These are phyloP conservation scores for Thunnus maccoyii DNA, from an alignment of 2,113 vertebrate species.

Conservation along the genomic window DNA sequence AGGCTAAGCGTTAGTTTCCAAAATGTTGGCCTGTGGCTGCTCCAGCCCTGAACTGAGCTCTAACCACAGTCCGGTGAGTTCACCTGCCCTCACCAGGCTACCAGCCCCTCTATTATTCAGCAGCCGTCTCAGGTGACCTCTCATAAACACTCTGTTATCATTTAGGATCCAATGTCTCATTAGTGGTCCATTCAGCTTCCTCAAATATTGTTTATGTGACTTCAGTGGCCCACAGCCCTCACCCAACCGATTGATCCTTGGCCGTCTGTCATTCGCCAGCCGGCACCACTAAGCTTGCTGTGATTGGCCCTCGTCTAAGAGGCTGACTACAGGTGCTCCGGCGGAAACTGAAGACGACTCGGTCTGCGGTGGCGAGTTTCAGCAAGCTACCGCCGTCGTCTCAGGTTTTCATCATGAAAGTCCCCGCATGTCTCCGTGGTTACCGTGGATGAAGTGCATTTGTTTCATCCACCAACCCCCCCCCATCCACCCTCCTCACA, in stretches of 20 bases:
- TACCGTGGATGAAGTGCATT: constrained; percentile 34
- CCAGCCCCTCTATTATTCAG: constrained; percentile 77
- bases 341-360: constrained; percentile 61
- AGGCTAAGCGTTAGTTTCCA: constrained; percentile 10
- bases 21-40: constrained; percentile 35
- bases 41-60: constrained; percentile 36
- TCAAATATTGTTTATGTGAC: constrained; percentile 66
- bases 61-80: constrained; percentile 34
- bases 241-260: constrained; percentile 41
- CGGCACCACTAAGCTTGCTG: neutral
- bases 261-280: constrained; percentile 38
- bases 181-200: constrained; percentile 68
- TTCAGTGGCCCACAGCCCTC: constrained; percentile 30
- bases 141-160: constrained; percentile 79
- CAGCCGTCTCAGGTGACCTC: constrained; percentile 69
- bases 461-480: neutral
- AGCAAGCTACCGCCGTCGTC: constrained; percentile 52
- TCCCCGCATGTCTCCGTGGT: constrained; percentile 37
- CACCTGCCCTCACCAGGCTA: constrained; percentile 51
- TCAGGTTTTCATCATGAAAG: constrained; percentile 67
- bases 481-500: neutral
- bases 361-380: constrained; percentile 55
- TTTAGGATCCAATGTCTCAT: constrained; percentile 84
- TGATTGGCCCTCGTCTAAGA: neutral
- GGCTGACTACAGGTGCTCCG: constrained; percentile 21